Evolutionary conservation across 2,888 invertebrate genomes (phyloP).

Genomic region (Hipparchia sbordonii): DNA sequence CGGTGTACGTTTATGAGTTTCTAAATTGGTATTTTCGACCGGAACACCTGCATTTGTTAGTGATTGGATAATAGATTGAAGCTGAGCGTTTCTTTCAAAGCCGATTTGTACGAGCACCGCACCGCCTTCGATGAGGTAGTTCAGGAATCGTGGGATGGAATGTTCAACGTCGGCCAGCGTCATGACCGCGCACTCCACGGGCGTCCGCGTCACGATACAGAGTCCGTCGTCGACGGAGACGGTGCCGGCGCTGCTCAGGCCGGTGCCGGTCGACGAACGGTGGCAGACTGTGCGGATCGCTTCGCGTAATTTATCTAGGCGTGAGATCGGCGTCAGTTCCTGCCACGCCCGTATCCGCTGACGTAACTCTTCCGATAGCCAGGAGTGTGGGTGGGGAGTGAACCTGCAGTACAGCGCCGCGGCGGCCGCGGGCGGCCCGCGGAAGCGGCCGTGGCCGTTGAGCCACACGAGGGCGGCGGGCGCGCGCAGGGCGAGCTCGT

Average conservation of each 20-base stretch:
- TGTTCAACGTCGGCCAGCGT: not conserved
- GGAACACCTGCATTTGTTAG: not conserved
- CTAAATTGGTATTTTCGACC: not conserved
- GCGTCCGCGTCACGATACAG: not conserved
- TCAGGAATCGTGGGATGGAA: not conserved
- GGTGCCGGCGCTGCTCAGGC: not conserved
- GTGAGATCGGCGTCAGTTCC: not conserved
- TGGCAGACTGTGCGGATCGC: not conserved
- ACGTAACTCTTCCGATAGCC: not conserved
- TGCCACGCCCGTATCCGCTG: not conserved
- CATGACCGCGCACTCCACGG: not conserved
- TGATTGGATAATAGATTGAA: not conserved
- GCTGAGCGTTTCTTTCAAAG: not conserved
- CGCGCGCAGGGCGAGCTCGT: conserved; percentile 52
- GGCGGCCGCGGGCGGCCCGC: conserved; percentile 46
- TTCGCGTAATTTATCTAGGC: not conserved
- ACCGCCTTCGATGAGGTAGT: conserved; percentile 6
- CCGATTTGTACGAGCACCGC: not conserved
- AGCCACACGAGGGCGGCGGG: conserved; percentile 53
- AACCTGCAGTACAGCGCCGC: conserved; percentile 35
- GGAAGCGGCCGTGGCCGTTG: conserved; percentile 53
- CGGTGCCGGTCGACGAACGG: not conserved
- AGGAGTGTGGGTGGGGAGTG: no score
- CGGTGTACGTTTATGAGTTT: not conserved
- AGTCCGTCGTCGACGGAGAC: not conserved